Percentiles rank a stretch among this genome's conserved stretches.
Conservation (phyloP, 1,140 invertebrate species). For the Pseudomyrmex sp. region DNA sequence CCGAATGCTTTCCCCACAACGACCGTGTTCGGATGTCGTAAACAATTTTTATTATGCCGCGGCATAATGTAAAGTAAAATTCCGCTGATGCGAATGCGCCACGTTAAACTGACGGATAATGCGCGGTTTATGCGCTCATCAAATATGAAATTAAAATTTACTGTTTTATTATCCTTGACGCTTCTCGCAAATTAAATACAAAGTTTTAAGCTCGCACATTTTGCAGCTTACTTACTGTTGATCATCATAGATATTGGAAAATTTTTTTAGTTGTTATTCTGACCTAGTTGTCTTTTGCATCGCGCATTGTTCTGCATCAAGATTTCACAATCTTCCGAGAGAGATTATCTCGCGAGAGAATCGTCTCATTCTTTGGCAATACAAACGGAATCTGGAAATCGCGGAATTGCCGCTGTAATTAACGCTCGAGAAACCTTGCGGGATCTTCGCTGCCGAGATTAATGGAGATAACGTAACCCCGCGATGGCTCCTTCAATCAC, state of each 20-base stretch:
- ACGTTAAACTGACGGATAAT: conserved; percentile 6
- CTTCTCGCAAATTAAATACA: neutral
- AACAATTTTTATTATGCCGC: conserved; percentile 37
- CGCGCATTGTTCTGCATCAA: too few relatives aligned
- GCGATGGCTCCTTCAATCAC: conserved; percentile 20
- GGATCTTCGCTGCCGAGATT: neutral
- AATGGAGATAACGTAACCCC: neutral
- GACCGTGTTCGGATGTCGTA: conserved; percentile 2
- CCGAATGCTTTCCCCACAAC: conserved; percentile 18
- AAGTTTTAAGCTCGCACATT: too few relatives aligned
- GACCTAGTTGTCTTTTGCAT: too few relatives aligned
- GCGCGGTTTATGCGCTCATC: neutral
- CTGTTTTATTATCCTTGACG: neutral
- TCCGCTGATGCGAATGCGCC: neutral
- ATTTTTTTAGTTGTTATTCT: too few relatives aligned
- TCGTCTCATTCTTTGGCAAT: neutral
- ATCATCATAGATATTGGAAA: too few relatives aligned
- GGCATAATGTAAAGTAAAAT: neutral
- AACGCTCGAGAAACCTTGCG: neutral
- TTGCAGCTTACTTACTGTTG: too few relatives aligned
- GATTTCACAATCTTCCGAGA: too few relatives aligned
- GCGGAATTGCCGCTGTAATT: neutral
- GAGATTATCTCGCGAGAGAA: neutral
- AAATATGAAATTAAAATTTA: neutral
- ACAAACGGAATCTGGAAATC: neutral